Evolutionary conservation across 2,113 vertebrate species (phyloP), one percentile per base, ranked within the genome.

Genomic region (Serilophus lunatus): DNA sequence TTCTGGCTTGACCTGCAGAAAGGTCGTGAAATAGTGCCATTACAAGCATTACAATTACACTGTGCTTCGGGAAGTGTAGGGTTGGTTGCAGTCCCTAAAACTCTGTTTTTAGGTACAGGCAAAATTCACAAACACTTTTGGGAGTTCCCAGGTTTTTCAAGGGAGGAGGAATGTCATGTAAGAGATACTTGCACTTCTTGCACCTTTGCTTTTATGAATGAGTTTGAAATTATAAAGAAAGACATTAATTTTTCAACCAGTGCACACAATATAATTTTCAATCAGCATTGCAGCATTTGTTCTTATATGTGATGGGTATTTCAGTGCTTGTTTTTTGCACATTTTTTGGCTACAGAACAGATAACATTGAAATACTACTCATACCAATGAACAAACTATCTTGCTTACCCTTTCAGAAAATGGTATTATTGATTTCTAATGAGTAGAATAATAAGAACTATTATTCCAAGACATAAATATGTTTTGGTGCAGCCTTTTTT

Each of bases 361-460:
- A 40, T 45, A 57, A 33, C 23, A 14, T 25, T 80, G n/a, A 84
- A 92, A 85, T 84, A 31, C 65, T 91, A 3, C 36, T 92, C 64
- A 42, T 64, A 75, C 31, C 31, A 65, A 17, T 65, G 64, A 80
- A 68, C 56, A 75, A 82, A 64, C 81, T 24, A 49, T 83, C 49
- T 50, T 44, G 10, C 93, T 78, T 92, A 76, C 78, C 56, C 88
- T 94, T 95, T 94, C 81, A 88, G 60, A 71, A 95, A 50, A 29
- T 87, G 88, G 40, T 79, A 44, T 85, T 81, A 88, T 77, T 86
- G 80, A 85, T 82, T 92, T 95, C 26, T 88, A 71, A 95, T 92
- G 11, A 75, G n/a, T 61, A 68, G 75, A 50, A 76, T 87, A 85
- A 80, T 38, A 95, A 57, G 51, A 83, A 42, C 68, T 66, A 49